These are phyloP conservation scores for Ferrisia virgata DNA, from an alignment of 2,888 invertebrate genomes.

Conservation along the genomic window DNA sequence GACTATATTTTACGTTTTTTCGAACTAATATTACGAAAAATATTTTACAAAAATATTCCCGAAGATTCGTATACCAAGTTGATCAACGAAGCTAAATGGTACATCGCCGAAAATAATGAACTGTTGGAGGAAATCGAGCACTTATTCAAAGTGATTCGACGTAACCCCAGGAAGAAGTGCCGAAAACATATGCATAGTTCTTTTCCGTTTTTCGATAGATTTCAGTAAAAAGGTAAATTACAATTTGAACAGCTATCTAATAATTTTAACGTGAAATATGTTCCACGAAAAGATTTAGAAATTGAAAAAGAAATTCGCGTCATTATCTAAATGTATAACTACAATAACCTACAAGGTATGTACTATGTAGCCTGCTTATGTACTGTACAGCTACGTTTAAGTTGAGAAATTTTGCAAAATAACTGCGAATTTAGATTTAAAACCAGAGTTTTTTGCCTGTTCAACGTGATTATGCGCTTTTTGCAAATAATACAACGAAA, in stretches of 20 bases:
- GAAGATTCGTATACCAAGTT: neutral
- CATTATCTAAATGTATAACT: neutral
- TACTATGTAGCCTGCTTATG: no score
- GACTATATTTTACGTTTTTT: slow-evolving; percentile 2
- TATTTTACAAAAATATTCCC: neutral
- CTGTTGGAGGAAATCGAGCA: neutral
- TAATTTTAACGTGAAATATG: neutral
- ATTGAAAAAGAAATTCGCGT: neutral
- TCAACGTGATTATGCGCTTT: slow-evolving; percentile 2
- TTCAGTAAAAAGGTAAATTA: neutral
- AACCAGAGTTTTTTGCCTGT: neutral
- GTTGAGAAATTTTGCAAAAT: neutral
- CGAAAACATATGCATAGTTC: neutral
- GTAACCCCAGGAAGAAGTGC: neutral
- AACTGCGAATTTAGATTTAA: neutral
- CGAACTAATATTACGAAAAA: neutral
- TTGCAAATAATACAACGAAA: neutral
- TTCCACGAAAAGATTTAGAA: neutral
- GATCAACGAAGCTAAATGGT: neutral
- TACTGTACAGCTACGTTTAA: neutral
- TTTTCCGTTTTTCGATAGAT: neutral
- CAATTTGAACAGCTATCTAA: neutral
- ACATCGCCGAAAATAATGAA: neutral
- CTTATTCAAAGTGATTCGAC: neutral
- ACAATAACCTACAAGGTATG: neutral